A percentile compares a stretch with the other conserved stretches of the same genome.
Evolutionary conservation across 2,888 invertebrate species (phyloP).

Genomic region (Harpalus rubripes): DNA sequence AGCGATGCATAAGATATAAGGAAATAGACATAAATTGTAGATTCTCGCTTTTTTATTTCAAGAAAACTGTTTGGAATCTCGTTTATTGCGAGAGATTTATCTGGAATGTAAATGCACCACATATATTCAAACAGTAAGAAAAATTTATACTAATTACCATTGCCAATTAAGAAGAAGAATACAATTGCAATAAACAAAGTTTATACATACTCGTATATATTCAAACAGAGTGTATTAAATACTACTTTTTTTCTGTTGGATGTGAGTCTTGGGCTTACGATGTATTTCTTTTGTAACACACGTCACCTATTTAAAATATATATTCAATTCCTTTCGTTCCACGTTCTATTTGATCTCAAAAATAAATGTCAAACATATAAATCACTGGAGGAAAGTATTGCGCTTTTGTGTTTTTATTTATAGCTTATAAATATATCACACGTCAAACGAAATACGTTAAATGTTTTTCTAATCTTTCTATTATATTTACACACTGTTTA

Average conservation of each 20-base stretch:
- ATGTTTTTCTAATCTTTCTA: background rate
- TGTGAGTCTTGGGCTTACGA: background rate
- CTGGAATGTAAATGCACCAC: conserved; percentile 11
- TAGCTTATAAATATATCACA: conserved; percentile 7
- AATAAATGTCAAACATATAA: conserved; percentile 3
- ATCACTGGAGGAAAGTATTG: background rate
- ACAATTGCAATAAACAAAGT: background rate
- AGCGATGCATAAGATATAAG: background rate
- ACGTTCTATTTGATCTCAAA: background rate
- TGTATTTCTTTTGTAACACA: background rate
- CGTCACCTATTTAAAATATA: background rate
- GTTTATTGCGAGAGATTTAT: conserved; percentile 18
- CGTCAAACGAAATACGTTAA: background rate
- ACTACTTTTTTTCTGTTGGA: background rate
- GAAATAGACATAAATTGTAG: conserved; percentile 3
- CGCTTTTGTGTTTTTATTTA: conserved; percentile 6
- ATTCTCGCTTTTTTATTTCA: conserved; percentile 2
- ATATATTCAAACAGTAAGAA: conserved; percentile 1
- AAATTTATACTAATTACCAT: conserved; percentile 47
- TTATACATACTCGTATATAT: background rate
- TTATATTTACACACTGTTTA: conserved; percentile 7
- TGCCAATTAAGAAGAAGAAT: conserved; percentile 22
- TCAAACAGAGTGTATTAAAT: background rate
- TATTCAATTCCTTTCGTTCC: background rate
- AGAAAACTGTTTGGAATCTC: conserved; percentile 1